Evolutionary conservation across 2,113 vertebrate genomes (phyloP).

Genomic region (Corythornis vintsioides): DNA sequence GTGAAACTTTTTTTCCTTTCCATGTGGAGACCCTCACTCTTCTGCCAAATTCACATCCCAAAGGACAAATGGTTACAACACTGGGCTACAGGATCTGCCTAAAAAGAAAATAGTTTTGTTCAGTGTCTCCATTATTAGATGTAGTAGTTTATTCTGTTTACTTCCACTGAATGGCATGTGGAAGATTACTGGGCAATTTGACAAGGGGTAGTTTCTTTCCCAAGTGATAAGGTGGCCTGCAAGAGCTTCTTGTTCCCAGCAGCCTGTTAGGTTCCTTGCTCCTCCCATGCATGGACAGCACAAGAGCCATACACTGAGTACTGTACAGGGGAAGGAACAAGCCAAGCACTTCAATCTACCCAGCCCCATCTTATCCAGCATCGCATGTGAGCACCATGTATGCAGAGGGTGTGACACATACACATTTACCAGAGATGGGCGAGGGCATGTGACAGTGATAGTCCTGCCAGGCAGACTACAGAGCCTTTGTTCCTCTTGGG

Average conservation of each 20-base stretch:
- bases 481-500: neutral
- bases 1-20: neutral
- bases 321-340: neutral
- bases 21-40: neutral
- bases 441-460: rapidly evolving
- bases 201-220: neutral
- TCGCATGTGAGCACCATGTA: rapidly evolving
- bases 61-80: neutral
- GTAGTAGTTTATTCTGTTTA: neutral
- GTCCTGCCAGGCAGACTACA: neutral
- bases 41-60: neutral
- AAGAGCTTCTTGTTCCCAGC: neutral
- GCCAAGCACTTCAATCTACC: neutral
- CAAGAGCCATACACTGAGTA: neutral
- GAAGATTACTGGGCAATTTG: neutral
- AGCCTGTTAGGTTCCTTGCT: neutral
- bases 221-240: neutral
- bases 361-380: neutral
- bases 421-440: neutral
- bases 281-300: neutral
- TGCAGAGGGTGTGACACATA: neutral
- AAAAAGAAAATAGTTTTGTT: neutral
- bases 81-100: neutral
- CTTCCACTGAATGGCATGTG: neutral
- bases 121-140: neutral